Evolutionary conservation across 2,797 vertebrate genomes (phyloP).

Genomic region (Alfaro cultratus): DNA sequence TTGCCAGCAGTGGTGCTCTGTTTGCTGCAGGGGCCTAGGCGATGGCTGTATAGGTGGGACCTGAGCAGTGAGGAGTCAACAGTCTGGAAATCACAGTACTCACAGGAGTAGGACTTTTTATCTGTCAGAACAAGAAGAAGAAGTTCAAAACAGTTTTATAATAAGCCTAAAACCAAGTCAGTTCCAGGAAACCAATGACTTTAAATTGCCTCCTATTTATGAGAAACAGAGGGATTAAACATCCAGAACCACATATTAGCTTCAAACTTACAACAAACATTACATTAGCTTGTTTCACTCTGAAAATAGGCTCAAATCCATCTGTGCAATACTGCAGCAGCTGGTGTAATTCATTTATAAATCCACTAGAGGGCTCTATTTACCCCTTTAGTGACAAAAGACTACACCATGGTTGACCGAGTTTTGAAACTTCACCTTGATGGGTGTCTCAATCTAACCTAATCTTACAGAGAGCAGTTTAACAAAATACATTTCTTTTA

Average conservation of each 20-base stretch:
- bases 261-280: background rate
- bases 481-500: background rate
- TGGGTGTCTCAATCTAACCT: slow-evolving; percentile 1
- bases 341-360: slow-evolving; percentile 41
- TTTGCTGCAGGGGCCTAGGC: slow-evolving; percentile 61
- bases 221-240: background rate
- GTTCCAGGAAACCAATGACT: background rate
- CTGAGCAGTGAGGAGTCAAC: slow-evolving; percentile 73
- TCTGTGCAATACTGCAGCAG: background rate
- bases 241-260: background rate
- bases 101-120: slow-evolving; percentile 82
- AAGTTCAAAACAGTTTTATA: background rate
- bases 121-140: slow-evolving; percentile 75
- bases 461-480: background rate
- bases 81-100: slow-evolving; percentile 84
- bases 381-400: slow-evolving; percentile 32
- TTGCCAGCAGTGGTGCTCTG: slow-evolving; percentile 54
- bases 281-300: background rate
- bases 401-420: background rate
- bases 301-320: background rate
- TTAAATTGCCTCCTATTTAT: background rate
- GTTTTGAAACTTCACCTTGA: background rate
- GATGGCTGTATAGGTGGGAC: slow-evolving; percentile 77
- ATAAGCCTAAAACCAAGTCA: background rate
- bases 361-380: slow-evolving; percentile 72